Conservation (phyloP, 1,140 invertebrate species). For the Drosophila tsacasi region DNA sequence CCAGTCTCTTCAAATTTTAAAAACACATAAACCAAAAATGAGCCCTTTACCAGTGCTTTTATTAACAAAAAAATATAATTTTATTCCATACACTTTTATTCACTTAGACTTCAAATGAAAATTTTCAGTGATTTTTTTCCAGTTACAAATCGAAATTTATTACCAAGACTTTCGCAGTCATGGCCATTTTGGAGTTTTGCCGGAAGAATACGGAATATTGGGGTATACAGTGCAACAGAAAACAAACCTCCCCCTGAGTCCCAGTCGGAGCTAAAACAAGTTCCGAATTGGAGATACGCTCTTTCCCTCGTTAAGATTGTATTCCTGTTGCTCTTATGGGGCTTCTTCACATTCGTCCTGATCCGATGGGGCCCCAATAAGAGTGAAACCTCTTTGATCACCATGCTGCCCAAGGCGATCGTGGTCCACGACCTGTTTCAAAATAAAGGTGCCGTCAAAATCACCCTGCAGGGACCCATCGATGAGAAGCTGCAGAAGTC, state of each 20-base stretch:
- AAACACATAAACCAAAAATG: background rate
- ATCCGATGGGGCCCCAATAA: background rate
- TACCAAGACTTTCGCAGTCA: background rate
- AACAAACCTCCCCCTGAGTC: rapidly evolving
- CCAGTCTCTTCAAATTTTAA: background rate
- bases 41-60: background rate
- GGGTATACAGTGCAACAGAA: background rate
- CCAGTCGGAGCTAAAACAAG: background rate
- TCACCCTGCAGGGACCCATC: constrained; percentile 4
- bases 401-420: background rate
- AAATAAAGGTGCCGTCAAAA: no score
- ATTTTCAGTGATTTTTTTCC: background rate
- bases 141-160: background rate
- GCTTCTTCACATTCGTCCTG: background rate
- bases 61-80: background rate
- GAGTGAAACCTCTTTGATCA: background rate
- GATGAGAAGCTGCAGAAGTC: background rate
- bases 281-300: background rate
- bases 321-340: background rate
- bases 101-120: constrained; percentile 8
- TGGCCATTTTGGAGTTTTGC: background rate
- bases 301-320: background rate
- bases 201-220: background rate
- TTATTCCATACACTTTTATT: background rate
- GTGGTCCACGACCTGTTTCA: no score